Percentiles rank a stretch among this genome's conserved stretches.
These are phyloP conservation scores for Chauna torquata DNA, from an alignment of 2,113 vertebrate genomes.

Conservation along the genomic window DNA sequence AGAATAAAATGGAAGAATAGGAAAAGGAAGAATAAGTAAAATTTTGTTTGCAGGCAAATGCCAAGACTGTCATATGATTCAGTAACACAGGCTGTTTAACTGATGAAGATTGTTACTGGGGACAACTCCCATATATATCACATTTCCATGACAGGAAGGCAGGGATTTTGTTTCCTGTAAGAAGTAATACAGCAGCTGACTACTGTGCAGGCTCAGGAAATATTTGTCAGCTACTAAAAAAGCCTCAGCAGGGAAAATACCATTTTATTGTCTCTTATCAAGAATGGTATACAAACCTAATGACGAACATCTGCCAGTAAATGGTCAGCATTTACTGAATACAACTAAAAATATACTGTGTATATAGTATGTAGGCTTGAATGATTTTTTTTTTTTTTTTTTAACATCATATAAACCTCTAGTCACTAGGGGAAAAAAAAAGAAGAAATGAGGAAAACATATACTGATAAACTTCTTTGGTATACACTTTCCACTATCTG, in stretches of 20 bases:
- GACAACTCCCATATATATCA: background rate
- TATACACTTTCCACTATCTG: background rate
- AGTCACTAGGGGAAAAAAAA: background rate
- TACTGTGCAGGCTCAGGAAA: background rate
- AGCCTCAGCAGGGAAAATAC: background rate
- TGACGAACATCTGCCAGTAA: background rate
- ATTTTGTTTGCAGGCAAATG: background rate
- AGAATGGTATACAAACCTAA: background rate
- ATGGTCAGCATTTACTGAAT: background rate
- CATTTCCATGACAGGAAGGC: background rate
- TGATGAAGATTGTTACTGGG: background rate
- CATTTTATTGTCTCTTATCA: background rate
- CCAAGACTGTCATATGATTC: background rate
- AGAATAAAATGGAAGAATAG: background rate
- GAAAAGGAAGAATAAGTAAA: background rate
- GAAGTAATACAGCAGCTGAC: background rate
- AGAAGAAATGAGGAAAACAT: background rate
- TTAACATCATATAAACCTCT: background rate
- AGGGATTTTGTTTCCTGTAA: background rate
- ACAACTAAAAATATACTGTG: background rate
- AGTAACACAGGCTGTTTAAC: background rate
- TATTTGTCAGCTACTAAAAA: slow-evolving; percentile 1
- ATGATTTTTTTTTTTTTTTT: background rate
- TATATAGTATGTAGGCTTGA: background rate
- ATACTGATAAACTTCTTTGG: background rate